Conservation (phyloP, 2,888 invertebrate genomes). For the Coelinius sp. region DNA sequence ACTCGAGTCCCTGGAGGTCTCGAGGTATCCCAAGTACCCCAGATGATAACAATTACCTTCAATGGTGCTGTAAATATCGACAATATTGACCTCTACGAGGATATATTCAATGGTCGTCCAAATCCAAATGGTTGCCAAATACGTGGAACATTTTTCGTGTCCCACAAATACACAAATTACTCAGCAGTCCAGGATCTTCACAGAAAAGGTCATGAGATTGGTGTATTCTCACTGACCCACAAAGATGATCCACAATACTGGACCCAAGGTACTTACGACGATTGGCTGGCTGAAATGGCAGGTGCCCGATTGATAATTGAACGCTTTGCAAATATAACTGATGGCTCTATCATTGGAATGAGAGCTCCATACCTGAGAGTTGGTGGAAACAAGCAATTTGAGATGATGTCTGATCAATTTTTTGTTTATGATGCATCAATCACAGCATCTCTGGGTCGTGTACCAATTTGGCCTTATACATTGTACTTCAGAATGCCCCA, state of each 20-base stretch:
- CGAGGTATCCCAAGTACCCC: slow-evolving; percentile 88
- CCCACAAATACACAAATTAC: slow-evolving; percentile 93
- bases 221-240: slow-evolving; percentile 92
- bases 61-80: slow-evolving; percentile 94
- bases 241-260: slow-evolving; percentile 94
- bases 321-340: slow-evolving; percentile 92
- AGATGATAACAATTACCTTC: slow-evolving; percentile 94
- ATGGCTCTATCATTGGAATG: slow-evolving; percentile 87
- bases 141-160: slow-evolving; percentile 91
- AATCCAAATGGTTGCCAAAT: slow-evolving; percentile 93
- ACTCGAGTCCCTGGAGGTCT: slow-evolving; percentile 89
- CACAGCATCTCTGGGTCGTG: slow-evolving; percentile 88
- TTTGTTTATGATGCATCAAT: slow-evolving; percentile 96
- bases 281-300: slow-evolving; percentile 96
- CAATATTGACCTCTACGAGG: slow-evolving; percentile 93
- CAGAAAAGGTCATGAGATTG: slow-evolving; percentile 91
- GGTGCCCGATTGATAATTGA: slow-evolving; percentile 89
- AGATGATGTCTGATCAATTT: slow-evolving; percentile 97
- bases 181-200: slow-evolving; percentile 91
- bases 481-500: slow-evolving; percentile 97
- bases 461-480: slow-evolving; percentile 98
- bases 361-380: slow-evolving; percentile 91
- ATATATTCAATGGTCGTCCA: slow-evolving; percentile 87
- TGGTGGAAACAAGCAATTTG: slow-evolving; percentile 95
- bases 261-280: slow-evolving; percentile 88